Conservation (phyloP, 1,140 invertebrate genomes). For the Tetramorium alpestre region DNA sequence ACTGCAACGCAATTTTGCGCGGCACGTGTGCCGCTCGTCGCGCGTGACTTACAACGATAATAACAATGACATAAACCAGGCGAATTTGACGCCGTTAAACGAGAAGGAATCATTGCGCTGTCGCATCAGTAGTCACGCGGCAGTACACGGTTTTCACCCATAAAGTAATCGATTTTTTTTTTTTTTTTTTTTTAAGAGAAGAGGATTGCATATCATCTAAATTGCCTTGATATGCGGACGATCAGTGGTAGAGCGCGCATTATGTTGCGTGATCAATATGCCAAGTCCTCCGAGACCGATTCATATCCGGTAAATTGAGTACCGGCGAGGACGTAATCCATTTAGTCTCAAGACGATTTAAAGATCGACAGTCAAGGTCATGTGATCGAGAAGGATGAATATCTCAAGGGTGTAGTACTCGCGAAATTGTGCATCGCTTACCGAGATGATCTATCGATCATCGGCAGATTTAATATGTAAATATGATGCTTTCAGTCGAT, state of each 20-base stretch:
- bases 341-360: slow-evolving; percentile 21
- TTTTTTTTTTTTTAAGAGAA: too few species aligned
- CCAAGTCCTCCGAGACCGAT: slow-evolving; percentile 22
- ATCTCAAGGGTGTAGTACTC: not conserved
- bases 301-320: slow-evolving; percentile 49
- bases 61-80: too few species aligned
- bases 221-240: not conserved
- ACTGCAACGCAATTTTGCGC: slow-evolving; percentile 27
- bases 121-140: too few species aligned
- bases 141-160: not conserved
- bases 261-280: slow-evolving; percentile 43
- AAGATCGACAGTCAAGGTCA: slow-evolving; percentile 42
- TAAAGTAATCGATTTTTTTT: not conserved
- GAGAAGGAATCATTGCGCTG: not conserved
- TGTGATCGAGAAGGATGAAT: not conserved
- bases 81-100: not conserved
- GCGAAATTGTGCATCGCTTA: slow-evolving; percentile 14
- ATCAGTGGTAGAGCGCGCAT: not conserved
- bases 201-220: not conserved
- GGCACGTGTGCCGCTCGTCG: not conserved
- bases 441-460: slow-evolving; percentile 30
- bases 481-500: slow-evolving; percentile 20
- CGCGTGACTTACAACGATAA: not conserved
- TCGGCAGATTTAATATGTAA: not conserved
- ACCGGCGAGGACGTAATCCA: not conserved